phyloP scores from a whole-genome alignment of 2,113 vertebrate genomes.

The Lepus americanus region DNA sequence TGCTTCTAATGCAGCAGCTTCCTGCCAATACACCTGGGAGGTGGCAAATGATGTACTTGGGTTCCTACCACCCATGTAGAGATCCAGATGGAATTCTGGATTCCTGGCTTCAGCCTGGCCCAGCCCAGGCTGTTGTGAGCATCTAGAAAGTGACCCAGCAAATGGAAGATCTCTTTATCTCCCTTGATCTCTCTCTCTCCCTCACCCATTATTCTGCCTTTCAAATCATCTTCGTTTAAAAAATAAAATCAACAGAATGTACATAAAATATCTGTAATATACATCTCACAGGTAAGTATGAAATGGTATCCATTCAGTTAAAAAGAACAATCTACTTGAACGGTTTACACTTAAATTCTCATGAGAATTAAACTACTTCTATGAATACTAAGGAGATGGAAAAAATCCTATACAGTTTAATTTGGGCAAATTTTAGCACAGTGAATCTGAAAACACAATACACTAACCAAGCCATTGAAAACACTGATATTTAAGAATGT shows the following conservation, averaged over 20 bases:
- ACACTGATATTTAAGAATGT: conserved; percentile 42
- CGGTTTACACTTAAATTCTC: conserved; percentile 49
- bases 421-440: conserved; percentile 44
- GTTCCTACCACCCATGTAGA: too few species aligned
- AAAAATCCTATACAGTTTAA: conserved; percentile 31
- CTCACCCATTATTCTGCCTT: too few species aligned
- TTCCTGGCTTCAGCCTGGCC: too few species aligned
- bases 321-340: conserved; percentile 28
- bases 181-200: too few species aligned
- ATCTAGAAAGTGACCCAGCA: too few species aligned
- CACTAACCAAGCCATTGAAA: not conserved
- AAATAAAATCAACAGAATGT: not conserved
- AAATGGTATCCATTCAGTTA: conserved; percentile 13
- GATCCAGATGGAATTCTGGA: too few species aligned
- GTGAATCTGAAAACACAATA: conserved; percentile 19
- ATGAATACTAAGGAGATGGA: conserved; percentile 7
- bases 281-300: conserved; percentile 21
- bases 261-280: conserved; percentile 38
- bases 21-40: too few species aligned
- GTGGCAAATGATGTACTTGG: too few species aligned
- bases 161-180: too few species aligned
- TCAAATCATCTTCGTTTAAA: too few species aligned
- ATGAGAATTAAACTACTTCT: conserved; percentile 55
- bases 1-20: too few species aligned
- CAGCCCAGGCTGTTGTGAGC: too few species aligned